Base-by-base conservation (phyloP, 1,140 invertebrate genomes). In the Lordiphosa mommai region DNA sequence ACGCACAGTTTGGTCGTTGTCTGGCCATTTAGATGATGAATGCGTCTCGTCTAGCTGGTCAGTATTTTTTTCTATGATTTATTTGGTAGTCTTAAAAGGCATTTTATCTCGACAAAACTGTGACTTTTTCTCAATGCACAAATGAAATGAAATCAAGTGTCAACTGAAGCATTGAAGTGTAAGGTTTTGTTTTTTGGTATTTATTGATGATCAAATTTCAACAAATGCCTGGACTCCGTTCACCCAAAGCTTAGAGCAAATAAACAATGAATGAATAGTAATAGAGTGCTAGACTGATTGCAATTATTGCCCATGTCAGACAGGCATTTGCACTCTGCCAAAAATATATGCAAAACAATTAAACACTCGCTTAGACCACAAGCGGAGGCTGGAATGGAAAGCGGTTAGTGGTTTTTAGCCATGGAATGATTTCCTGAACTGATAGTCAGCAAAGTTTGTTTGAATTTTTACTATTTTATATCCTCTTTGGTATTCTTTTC, bases 31-130 rank as follows among this genome's bases (percentile, higher is more conserved):
- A 29, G 49, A 59, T 74, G 71, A 74, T 74, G 57, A 60, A 74
- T 74, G 71, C 64, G 64, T 64, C 55, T 60, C 71, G 60, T 70
- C 66, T 60, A 64, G 60, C 20, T 46, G 52, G 55, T 49, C 40
- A 70, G 52, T 56, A 46, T 63, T 71, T 56, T n/a, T 27, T 53
- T 32, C 20, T 23, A 6, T 23, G 20, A 23, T 23, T 23, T 23
- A 23, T 23, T 23, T 23, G 20, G 1, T 5, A 23, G 20, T 23
- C 4, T 23, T 23, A 6, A 23, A 17, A 23, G 20, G 20, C 5
- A 23, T 23, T 23, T 23, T 23, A 23, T 23, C 4, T 23, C 0
- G 4, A 23, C 4, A 23, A 23, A 23, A 23, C 6, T 23, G 20
- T 23, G 20, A 23, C 20, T 23, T 23, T 23, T 23, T 23, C 20